These are phyloP conservation scores for Erynnis tages DNA, from an alignment of 2,888 invertebrate genomes.

Conservation along the genomic window DNA sequence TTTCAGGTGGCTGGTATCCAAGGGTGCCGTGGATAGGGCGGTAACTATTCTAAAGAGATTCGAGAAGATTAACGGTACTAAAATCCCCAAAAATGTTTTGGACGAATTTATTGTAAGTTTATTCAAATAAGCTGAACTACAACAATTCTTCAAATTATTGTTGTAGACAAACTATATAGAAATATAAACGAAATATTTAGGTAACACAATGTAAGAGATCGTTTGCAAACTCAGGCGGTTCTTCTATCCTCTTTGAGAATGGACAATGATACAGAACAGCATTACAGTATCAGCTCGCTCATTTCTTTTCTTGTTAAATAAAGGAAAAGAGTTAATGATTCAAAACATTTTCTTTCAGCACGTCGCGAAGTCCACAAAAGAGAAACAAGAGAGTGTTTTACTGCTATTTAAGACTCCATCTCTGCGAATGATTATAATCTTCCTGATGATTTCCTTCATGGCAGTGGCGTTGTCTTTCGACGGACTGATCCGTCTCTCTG, in stretches of 20 bases:
- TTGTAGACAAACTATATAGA: too few relatives aligned
- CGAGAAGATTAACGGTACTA: conserved; percentile 52
- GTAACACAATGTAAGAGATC: too few relatives aligned
- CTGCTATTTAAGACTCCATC: conserved; percentile 42
- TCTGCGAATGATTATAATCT: conserved; percentile 43
- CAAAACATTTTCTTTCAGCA: conserved; percentile 27
- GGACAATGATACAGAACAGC: too few relatives aligned
- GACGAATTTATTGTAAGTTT: conserved; percentile 56
- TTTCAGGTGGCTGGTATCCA: conserved; percentile 51
- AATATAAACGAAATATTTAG: too few relatives aligned
- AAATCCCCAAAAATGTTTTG: conserved; percentile 53
- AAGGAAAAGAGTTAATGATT: too few relatives aligned
- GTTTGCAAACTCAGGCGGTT: too few relatives aligned
- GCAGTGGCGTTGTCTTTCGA: conserved; percentile 50
- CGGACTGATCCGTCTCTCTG: conserved; percentile 55
- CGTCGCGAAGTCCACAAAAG: conserved; percentile 39
- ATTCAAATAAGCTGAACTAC: too few relatives aligned
- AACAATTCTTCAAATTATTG: too few relatives aligned
- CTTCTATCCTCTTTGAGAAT: too few relatives aligned
- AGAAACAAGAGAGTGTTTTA: conserved; percentile 43
- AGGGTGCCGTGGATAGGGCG: conserved; percentile 50
- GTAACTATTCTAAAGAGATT: conserved; percentile 51
- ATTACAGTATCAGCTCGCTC: too few relatives aligned
- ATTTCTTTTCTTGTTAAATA: too few relatives aligned
- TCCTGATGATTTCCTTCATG: conserved; percentile 46